phyloP scores from a whole-genome alignment of 2,113 vertebrate genomes.

The Cyrtonyx montezumae region DNA sequence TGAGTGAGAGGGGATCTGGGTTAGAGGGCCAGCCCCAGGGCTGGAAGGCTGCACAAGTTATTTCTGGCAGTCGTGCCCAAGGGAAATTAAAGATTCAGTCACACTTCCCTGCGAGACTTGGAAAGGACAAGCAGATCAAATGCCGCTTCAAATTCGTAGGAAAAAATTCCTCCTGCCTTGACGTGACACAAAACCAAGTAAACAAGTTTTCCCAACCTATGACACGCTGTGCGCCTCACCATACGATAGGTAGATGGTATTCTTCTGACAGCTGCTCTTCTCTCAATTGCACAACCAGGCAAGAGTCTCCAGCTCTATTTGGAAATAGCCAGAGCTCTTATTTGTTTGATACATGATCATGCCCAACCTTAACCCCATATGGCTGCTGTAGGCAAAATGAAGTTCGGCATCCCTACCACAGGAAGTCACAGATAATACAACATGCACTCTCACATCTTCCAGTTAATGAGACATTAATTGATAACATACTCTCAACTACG shows the following conservation, averaged over 20 bases:
- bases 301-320: neutral
- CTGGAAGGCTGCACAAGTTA: neutral
- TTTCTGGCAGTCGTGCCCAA: neutral
- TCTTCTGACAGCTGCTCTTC: neutral
- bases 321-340: neutral
- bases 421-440: conserved; percentile 7
- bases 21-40: neutral
- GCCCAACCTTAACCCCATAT: neutral
- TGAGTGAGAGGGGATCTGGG: neutral
- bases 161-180: neutral
- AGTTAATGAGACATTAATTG: neutral
- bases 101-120: neutral
- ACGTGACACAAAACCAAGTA: neutral
- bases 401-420: neutral
- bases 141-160: neutral
- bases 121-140: neutral
- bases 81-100: neutral
- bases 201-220: neutral
- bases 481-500: neutral
- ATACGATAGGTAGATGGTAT: accelerated
- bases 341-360: neutral
- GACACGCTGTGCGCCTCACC: accelerated
- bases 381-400: neutral
- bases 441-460: neutral
- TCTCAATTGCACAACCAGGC: neutral